These are phyloP conservation scores for Nycticebus coucang DNA, from an alignment of 2,113 vertebrate genomes.

Conservation along the genomic window DNA sequence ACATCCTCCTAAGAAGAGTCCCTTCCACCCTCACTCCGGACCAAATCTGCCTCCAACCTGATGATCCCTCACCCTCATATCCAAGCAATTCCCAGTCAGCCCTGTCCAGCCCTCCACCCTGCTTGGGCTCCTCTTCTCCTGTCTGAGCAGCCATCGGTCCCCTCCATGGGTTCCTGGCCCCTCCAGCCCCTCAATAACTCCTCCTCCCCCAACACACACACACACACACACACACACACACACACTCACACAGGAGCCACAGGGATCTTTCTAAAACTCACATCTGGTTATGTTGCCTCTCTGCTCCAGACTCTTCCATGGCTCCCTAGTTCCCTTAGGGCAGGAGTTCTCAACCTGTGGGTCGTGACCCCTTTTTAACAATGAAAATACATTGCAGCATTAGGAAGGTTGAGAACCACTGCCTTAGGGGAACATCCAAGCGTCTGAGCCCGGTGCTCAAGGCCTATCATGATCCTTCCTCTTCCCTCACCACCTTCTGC, in stretches of 20 bases:
- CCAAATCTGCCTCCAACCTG: not conserved
- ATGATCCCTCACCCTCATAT: not conserved
- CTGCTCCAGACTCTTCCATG: not conserved
- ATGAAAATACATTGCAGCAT: too few relatives aligned
- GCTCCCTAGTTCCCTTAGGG: not conserved
- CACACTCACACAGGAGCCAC: not conserved
- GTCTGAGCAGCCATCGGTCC: too few relatives aligned
- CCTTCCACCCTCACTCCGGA: not conserved
- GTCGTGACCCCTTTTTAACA: too few relatives aligned
- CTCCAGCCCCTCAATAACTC: not conserved
- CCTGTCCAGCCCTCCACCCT: not conserved
- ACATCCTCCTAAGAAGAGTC: not conserved
- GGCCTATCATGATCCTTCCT: not conserved
- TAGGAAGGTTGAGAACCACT: too few relatives aligned
- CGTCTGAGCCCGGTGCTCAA: not conserved
- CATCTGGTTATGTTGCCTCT: not conserved
- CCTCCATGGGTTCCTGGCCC: not conserved
- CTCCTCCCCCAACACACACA: not conserved
- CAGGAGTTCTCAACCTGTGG: too few relatives aligned
- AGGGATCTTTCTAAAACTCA: not conserved
- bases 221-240: not conserved
- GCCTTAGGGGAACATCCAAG: not conserved
- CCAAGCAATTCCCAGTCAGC: not conserved
- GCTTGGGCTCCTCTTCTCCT: not conserved
- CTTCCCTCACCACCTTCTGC: not conserved